Evolutionary conservation across 2,797 vertebrate species (phyloP), one percentile per base, ranked within the genome.

Genomic region (Bucorvus abyssinicus): DNA sequence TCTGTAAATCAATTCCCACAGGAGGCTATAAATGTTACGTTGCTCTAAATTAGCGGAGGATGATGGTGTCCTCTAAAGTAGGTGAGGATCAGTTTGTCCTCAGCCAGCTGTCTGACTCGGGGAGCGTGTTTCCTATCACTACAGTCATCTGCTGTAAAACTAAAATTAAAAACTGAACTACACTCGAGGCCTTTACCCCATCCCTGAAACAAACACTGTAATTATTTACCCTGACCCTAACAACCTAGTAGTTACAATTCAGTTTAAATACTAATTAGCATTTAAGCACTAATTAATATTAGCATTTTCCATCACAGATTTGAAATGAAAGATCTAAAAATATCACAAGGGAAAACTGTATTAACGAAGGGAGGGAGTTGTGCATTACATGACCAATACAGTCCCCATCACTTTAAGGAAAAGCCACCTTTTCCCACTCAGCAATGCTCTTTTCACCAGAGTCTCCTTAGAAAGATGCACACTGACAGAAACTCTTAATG

Each of bases 41-140:
- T 93, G 68, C 44, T 93, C 74, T 64, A 30, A 74, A 91, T 80
- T 76, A 95, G 69, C 20, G 47, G 57, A 70, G 57, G 57, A 57
- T 57, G 71, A 57, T 1, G 7, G 10, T 0, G 44, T 27, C 40
- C 61, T 87, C 61, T 63, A 70, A 87, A 87, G 42, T 61, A 91
- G 85, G 81, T 50, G 70, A 91, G 70, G 57, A 44, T 78, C 29
- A n/a, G 24, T 57, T 67, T 94, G 89, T 89, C 94, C 90, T 93
- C 78, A 95, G 55, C 22, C 8, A 27, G 49, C 86, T 93, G 86
- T 64, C 60, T 74, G 55, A 42, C n/a, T 55, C 40, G 36, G 68
- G 45, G 30, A 69, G 50, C 59, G 10, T 21, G 8, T 79, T 74
- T 74, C 76, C 49, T 79, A 9, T 63, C 44, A 7, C n/a, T 57